These are phyloP conservation scores for Lophius americanus DNA, from an alignment of 2,797 vertebrate species.

Conservation along the genomic window DNA sequence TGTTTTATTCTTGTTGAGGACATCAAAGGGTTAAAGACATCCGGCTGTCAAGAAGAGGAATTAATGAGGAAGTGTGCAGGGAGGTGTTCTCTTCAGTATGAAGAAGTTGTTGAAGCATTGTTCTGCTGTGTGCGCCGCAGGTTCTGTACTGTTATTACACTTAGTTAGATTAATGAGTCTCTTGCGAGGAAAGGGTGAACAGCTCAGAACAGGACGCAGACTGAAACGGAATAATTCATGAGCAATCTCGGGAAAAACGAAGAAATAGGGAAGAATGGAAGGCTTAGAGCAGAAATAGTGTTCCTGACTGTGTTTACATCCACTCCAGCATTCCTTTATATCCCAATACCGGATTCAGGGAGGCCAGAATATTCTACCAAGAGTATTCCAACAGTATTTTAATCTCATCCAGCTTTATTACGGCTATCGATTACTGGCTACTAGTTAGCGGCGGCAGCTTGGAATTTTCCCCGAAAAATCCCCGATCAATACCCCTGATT, in stretches of 20 bases:
- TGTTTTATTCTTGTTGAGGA: slow-evolving; percentile 35
- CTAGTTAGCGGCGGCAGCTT: no score
- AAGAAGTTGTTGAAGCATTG: slow-evolving; percentile 7
- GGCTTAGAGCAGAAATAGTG: slow-evolving; percentile 4
- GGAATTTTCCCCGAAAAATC: no score
- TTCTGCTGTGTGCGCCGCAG: not conserved
- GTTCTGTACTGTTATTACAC: slow-evolving; percentile 7
- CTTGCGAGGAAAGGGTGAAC: slow-evolving; percentile 2
- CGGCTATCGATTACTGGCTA: no score
- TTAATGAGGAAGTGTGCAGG: slow-evolving; percentile 29
- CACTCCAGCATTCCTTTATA: no score
- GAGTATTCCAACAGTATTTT: no score
- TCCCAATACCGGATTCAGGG: no score
- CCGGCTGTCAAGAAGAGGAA: slow-evolving; percentile 39
- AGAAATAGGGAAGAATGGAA: not conserved
- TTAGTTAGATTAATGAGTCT: slow-evolving; percentile 22
- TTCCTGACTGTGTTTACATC: no score
- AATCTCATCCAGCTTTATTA: no score
- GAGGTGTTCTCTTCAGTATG: slow-evolving; percentile 13
- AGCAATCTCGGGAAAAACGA: not conserved
- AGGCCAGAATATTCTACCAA: no score
- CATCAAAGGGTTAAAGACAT: slow-evolving; percentile 23
- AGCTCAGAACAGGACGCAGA: slow-evolving; percentile 1
- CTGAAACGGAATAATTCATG: slow-evolving; percentile 14
- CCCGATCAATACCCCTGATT: no score